Percentiles rank a stretch among this genome's conserved stretches.
These are phyloP conservation scores for Argyresthia albistria DNA, from an alignment of 2,888 invertebrate genomes.

Conservation along the genomic window DNA sequence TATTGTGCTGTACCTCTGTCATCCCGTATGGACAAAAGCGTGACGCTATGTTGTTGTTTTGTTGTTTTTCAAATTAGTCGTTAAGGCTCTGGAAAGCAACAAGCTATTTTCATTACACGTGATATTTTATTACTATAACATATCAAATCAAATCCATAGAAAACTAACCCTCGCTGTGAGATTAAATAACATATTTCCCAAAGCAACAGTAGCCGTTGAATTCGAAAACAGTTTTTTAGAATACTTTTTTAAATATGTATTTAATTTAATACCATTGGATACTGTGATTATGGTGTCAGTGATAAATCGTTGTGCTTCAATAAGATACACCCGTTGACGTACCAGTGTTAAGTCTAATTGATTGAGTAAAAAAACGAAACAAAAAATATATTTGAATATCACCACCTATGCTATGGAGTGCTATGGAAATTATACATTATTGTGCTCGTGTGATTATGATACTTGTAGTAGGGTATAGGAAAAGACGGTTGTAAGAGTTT, in stretches of 20 bases:
- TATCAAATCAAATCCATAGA: too few relatives aligned
- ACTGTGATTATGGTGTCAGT: constrained; percentile 27
- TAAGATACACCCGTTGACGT: constrained; percentile 28
- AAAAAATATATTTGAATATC: neutral
- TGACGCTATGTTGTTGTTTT: too few relatives aligned
- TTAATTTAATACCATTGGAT: neutral
- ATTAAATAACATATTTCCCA: neutral
- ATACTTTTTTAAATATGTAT: neutral
- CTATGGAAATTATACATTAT: neutral
- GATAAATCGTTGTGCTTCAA: constrained; percentile 29
- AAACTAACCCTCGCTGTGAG: too few relatives aligned
- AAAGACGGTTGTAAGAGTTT: too few relatives aligned
- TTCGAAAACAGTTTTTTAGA: constrained; percentile 1
- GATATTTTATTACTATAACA: too few relatives aligned
- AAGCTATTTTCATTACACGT: too few relatives aligned
- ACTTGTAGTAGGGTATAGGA: neutral
- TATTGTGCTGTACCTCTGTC: too few relatives aligned
- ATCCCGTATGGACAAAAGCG: too few relatives aligned
- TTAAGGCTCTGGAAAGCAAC: too few relatives aligned
- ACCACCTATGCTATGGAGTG: neutral
- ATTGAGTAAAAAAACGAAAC: constrained; percentile 30
- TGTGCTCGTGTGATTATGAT: neutral
- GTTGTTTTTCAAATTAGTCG: too few relatives aligned
- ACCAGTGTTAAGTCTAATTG: constrained; percentile 43
- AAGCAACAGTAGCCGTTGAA: constrained; percentile 1